phyloP scores from a whole-genome alignment of 2,797 vertebrate genomes.

The Neosilurus hyrtlii region DNA sequence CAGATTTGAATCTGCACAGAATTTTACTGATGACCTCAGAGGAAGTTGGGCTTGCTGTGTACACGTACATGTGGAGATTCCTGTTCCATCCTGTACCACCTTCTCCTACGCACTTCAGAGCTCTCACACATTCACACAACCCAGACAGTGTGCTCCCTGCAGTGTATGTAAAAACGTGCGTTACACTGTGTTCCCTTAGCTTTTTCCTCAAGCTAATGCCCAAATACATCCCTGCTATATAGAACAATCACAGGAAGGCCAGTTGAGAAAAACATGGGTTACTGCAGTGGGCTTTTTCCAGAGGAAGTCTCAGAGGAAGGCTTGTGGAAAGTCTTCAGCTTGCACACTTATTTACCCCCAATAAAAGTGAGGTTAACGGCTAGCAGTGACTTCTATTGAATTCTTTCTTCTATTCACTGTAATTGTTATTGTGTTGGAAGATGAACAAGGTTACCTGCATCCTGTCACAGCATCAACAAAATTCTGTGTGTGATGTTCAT shows the following conservation, averaged over 20 bases:
- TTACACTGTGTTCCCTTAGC: background rate
- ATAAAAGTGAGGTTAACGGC: no score
- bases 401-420: no score
- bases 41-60: background rate
- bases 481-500: no score
- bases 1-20: background rate
- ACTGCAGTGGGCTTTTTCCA: slow-evolving; percentile 14
- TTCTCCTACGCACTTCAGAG: slow-evolving; percentile 12
- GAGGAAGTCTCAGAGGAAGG: background rate
- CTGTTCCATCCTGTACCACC: slow-evolving; percentile 11
- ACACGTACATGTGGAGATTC: background rate
- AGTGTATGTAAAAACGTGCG: background rate
- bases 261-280: slow-evolving; percentile 13
- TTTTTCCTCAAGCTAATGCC: background rate
- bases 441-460: no score
- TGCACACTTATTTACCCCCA: background rate
- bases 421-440: no score
- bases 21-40: background rate
- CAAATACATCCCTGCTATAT: background rate
- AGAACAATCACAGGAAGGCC: slow-evolving; percentile 52
- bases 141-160: background rate
- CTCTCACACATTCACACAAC: background rate
- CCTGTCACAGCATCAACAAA: no score
- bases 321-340: background rate
- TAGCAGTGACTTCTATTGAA: no score